Conservation (phyloP, 2,113 vertebrate genomes). For the Limanda limanda region DNA sequence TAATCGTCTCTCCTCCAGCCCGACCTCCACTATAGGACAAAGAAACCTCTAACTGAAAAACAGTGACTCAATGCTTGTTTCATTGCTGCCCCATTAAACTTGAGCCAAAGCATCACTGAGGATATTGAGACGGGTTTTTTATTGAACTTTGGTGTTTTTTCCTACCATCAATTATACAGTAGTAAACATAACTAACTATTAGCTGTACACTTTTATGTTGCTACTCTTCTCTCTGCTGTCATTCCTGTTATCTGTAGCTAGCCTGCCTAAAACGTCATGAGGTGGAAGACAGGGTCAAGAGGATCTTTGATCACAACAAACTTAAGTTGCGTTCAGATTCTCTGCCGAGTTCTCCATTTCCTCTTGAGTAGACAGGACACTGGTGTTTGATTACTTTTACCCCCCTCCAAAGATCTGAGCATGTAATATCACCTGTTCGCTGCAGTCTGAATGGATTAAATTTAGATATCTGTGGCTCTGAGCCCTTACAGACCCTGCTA, state of each 20-base stretch:
- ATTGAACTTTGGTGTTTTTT: not conserved
- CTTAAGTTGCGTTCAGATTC: conserved; percentile 39
- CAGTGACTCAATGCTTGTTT: conserved; percentile 31
- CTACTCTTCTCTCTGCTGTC: not conserved
- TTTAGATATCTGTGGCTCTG: conserved; percentile 9
- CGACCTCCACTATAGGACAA: conserved; percentile 7
- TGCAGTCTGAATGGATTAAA: conserved; percentile 38
- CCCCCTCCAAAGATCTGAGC: conserved; percentile 24
- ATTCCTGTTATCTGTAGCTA: conserved; percentile 14
- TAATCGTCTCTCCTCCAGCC: not conserved
- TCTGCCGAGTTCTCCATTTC: conserved; percentile 40
- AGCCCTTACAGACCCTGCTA: conserved; percentile 4
- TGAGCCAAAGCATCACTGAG: not conserved
- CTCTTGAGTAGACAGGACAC: conserved; percentile 40
- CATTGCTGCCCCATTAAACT: conserved; percentile 3
- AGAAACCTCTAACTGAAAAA: conserved; percentile 34
- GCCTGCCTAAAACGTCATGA: conserved; percentile 16
- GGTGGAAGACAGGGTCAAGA: conserved; percentile 41
- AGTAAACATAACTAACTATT: not conserved
- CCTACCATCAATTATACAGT: not conserved
- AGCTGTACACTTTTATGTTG: conserved; percentile 1
- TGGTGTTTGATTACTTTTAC: conserved; percentile 21
- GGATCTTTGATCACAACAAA: conserved; percentile 34
- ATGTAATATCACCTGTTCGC: conserved; percentile 35
- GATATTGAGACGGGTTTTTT: conserved; percentile 1